Percentiles rank a stretch among this genome's conserved stretches.
These are phyloP conservation scores for Luehdorfia chinensis DNA, from an alignment of 1,140 invertebrate genomes.

Conservation along the genomic window DNA sequence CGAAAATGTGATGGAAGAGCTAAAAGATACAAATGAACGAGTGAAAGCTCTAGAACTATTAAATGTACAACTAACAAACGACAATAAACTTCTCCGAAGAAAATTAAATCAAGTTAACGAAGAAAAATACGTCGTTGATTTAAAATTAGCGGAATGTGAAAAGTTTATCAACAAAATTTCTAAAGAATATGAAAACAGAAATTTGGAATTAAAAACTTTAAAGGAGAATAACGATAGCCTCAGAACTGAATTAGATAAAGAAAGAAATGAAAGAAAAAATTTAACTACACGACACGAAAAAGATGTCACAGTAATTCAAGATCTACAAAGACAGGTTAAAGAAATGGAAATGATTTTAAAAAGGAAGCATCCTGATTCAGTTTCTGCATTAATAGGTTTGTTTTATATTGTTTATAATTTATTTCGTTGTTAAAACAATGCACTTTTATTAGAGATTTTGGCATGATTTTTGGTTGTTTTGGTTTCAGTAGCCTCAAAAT, in stretches of 20 bases:
- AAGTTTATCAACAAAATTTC: conserved; percentile 59
- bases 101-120: conserved; percentile 54
- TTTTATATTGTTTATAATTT: conserved; percentile 12
- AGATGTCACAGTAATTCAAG: conserved; percentile 83
- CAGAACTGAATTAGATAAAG: conserved; percentile 54
- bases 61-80: conserved; percentile 75
- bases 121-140: conserved; percentile 54
- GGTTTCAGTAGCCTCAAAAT: conserved; percentile 77
- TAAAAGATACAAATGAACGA: conserved; percentile 83
- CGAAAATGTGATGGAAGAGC: conserved; percentile 74
- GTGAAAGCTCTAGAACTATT: conserved; percentile 79
- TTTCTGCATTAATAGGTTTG: conserved; percentile 83
- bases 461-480: not conserved
- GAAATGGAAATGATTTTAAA: conserved; percentile 89
- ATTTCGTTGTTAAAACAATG: no score
- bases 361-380: conserved; percentile 87
- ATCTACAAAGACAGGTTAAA: conserved; percentile 86
- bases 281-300: conserved; percentile 82
- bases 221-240: conserved; percentile 74
- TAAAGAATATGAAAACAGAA: conserved; percentile 71
- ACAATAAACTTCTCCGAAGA: conserved; percentile 69
- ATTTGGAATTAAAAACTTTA: conserved; percentile 69
- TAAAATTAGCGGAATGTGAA: conserved; percentile 64
- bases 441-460: no score
- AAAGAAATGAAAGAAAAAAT: conserved; percentile 79